Base-by-base conservation (phyloP, 2,797 vertebrate genomes). In the Lerista edwardsae region DNA sequence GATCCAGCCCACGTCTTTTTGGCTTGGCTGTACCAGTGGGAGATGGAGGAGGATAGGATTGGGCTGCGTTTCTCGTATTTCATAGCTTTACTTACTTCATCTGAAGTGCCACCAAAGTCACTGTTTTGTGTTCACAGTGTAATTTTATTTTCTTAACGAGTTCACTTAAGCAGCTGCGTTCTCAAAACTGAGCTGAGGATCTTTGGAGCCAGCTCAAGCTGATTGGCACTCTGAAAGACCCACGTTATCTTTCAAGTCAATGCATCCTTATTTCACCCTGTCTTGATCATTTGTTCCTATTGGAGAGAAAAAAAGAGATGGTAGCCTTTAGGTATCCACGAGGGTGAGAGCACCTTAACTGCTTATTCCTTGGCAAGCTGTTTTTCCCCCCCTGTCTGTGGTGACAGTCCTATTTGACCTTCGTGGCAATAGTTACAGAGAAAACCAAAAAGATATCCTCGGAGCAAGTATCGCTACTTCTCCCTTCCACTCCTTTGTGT, bases 11-110 rank as follows among this genome's bases (percentile, higher is more conserved):
- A 51, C 12, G 47, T 14, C 7, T 51, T 51, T 51, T 51, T 51
- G 12, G 47, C 12, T 2, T 51, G 47, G 47, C 47, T 9, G 47
- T 12, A 51, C 2, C 47, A 51, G 47, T 51, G 47, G 47, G 47
- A n/a, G n/a, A 10, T 51, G 47, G 47, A 14, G n/a, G 14, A 51
- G 47, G 47, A 10, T 9, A 51, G 7, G 12, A 51, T 5, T 15
- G 51, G 51, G 2, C 15, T 55, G 14, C 89, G 79, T 89, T 88
- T 44, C 27, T 90, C 92, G 89, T 84, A 84, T 93, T 69, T 92
- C 84, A 72, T 87, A 92, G 89, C 76, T 87, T 91, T 93, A 89
- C 92, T 94, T 94, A 87, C 85, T 67, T 83, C 19, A 80, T 7
- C 23, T 68, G 64, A 68, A 55, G 31, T 84, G 88, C 73, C 84